Conservation (phyloP, 2,888 invertebrate genomes). For the Eucera pruinosa region DNA sequence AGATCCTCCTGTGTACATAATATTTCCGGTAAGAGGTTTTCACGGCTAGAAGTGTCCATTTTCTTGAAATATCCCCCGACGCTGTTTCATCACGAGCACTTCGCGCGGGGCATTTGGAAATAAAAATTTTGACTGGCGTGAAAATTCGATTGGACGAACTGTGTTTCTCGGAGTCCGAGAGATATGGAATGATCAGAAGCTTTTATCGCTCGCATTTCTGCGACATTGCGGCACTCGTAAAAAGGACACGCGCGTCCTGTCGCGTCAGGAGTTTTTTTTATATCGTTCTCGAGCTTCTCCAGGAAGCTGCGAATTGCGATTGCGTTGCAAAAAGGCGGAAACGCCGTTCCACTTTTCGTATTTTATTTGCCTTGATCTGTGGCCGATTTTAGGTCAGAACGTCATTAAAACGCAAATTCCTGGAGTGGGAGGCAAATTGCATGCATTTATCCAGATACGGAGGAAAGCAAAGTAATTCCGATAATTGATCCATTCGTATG, state of each 20-base stretch:
- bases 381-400: not conserved
- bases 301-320: conserved; percentile 44
- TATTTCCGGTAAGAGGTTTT: not conserved
- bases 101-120: not conserved
- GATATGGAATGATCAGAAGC: conserved; percentile 9
- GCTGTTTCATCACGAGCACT: not conserved
- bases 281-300: conserved; percentile 7
- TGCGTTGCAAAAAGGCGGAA: conserved; percentile 34
- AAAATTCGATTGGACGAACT: conserved; percentile 13
- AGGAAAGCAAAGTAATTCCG: too few species aligned
- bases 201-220: conserved; percentile 58
- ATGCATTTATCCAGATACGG: too few species aligned
- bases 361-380: conserved; percentile 9
- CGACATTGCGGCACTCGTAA: conserved; percentile 59
- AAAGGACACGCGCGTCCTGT: conserved; percentile 43
- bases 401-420: not conserved
- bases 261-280: conserved; percentile 50
- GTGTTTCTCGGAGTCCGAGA: not conserved
- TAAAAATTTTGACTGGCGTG: conserved; percentile 20
- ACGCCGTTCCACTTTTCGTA: not conserved
- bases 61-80: not conserved
- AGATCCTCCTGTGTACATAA: too few species aligned
- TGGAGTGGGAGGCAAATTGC: too few species aligned
- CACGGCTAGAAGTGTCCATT: not conserved
- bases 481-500: too few species aligned